Evolutionary conservation across 2,888 invertebrate species (phyloP).

Genomic region (Ctenicera cuprea): DNA sequence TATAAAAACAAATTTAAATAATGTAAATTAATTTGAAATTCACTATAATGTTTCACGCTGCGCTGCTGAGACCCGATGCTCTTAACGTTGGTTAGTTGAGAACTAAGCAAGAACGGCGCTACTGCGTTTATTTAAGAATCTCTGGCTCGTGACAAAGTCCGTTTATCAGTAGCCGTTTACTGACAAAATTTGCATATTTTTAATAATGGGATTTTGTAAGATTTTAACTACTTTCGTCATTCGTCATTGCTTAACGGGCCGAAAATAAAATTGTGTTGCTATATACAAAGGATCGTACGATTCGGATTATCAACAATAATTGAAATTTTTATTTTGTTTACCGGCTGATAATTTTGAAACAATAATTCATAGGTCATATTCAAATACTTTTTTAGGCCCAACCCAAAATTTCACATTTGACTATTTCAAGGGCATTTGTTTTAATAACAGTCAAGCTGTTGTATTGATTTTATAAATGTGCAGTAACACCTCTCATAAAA

Average conservation of each 20-base stretch:
- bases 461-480: too few species aligned
- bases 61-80: background rate
- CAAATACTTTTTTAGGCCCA: too few species aligned
- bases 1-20: background rate
- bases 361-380: background rate
- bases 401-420: too few species aligned
- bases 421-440: too few species aligned
- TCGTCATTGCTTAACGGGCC: constrained; percentile 4
- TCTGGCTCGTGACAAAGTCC: constrained; percentile 23
- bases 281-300: background rate
- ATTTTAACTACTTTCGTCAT: constrained; percentile 17
- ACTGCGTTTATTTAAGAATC: constrained; percentile 22
- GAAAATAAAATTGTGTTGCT: constrained; percentile 1
- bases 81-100: background rate
- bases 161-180: constrained; percentile 10
- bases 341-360: background rate
- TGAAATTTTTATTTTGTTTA: background rate
- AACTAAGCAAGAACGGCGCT: constrained; percentile 1
- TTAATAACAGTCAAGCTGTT: too few species aligned
- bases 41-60: background rate
- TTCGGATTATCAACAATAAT: background rate
- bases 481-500: too few species aligned
- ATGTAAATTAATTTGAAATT: background rate
- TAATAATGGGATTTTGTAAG: constrained; percentile 5
- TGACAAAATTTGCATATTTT: constrained; percentile 17